phyloP scores from a whole-genome alignment of 2,888 invertebrate genomes.

The Agrochola circellaris region DNA sequence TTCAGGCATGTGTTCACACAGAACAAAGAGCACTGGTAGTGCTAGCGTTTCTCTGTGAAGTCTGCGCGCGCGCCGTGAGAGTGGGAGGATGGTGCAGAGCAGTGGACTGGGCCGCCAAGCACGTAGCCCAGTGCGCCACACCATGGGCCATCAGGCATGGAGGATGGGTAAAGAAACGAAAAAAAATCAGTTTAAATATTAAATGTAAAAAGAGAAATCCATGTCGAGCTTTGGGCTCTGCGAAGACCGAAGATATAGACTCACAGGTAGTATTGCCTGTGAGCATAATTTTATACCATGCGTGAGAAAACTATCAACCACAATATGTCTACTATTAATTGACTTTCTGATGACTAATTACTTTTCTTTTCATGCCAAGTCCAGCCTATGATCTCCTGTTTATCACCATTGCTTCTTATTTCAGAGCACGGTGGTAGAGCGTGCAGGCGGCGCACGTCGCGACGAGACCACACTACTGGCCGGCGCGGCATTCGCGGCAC shows the following conservation, averaged over 20 bases:
- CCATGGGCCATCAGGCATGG: conserved; percentile 91
- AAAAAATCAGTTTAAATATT: not conserved
- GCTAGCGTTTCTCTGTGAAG: conserved; percentile 90
- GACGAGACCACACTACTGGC: conserved; percentile 85
- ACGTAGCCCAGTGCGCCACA: conserved; percentile 89
- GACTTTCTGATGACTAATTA: too few relatives aligned
- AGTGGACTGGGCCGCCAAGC: conserved; percentile 90
- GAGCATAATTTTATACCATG: not conserved
- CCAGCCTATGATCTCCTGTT: too few relatives aligned
- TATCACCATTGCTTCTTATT: conserved; percentile 50
- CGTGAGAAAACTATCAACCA: not conserved
- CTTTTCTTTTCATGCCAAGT: too few relatives aligned
- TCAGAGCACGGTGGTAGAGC: conserved; percentile 86
- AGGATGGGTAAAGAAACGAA: conserved; percentile 88
- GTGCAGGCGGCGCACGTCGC: conserved; percentile 82
- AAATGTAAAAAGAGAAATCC: not conserved
- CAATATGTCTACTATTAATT: not conserved
- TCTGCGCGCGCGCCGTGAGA: conserved; percentile 87
- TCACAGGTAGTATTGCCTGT: not conserved
- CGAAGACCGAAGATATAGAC: not conserved
- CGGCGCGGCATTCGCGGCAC: conserved; percentile 85
- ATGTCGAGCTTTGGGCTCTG: not conserved
- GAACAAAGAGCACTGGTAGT: conserved; percentile 90
- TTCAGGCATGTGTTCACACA: conserved; percentile 89
- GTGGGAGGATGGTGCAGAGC: conserved; percentile 89